Conservation (phyloP, 2,797 vertebrate species). For the Sparus aurata region DNA sequence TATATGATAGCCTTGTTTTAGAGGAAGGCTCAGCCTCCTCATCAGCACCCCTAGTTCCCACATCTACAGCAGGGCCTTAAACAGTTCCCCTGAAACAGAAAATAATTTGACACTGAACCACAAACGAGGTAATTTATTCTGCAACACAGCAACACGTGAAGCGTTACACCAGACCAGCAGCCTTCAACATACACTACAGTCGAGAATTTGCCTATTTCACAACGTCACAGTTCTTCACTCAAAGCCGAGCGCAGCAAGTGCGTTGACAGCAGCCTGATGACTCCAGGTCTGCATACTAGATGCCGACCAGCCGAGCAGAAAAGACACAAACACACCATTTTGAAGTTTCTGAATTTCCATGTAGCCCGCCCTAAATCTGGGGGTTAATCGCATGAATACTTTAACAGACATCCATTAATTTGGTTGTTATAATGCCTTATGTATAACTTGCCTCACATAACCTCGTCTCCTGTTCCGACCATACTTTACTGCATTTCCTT, state of each 20-base stretch:
- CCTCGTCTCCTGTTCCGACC: conserved; percentile 58
- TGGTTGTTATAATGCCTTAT: conserved; percentile 85
- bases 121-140: conserved; percentile 1
- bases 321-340: conserved; percentile 74
- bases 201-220: conserved; percentile 10
- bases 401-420: conserved; percentile 85
- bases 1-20: too few relatives aligned
- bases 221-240: conserved; percentile 1
- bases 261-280: conserved; percentile 40
- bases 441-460: conserved; percentile 78
- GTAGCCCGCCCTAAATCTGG: conserved; percentile 68
- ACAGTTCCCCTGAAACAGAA: too few relatives aligned
- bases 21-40: too few relatives aligned
- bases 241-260: conserved; percentile 17
- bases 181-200: neutral
- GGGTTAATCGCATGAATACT: conserved; percentile 83
- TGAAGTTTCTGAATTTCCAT: conserved; percentile 69
- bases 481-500: conserved; percentile 69
- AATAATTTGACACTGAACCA: neutral
- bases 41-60: too few relatives aligned
- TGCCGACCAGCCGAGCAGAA: conserved; percentile 59
- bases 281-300: conserved; percentile 41
- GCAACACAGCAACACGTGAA: neutral
- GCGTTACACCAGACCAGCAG: neutral
- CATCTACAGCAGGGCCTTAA: too few relatives aligned